Evolutionary conservation across 2,797 vertebrate species (phyloP).

Genomic region (Neosilurus mollespiculum): DNA sequence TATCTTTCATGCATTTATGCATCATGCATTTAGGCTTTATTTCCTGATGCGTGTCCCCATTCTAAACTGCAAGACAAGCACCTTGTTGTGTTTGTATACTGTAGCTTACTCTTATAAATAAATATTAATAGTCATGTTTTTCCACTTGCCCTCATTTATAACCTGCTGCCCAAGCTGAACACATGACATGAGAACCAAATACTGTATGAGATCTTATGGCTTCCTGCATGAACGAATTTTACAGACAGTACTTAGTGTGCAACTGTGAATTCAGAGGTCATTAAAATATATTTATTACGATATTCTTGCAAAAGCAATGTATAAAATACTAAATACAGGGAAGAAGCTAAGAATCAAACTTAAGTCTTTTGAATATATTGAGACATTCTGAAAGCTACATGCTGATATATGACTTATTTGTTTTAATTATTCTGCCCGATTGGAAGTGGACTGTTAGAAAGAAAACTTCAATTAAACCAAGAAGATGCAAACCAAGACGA

Average conservation of each 20-base stretch:
- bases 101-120: background rate
- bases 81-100: background rate
- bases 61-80: background rate
- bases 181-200: background rate
- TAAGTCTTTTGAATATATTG: too few relatives aligned
- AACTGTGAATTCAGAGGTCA: background rate
- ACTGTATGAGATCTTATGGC: too few relatives aligned
- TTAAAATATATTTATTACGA: background rate
- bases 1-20: background rate
- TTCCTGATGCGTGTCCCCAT: conserved; percentile 10
- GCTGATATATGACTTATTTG: too few relatives aligned
- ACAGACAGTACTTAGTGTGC: background rate
- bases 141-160: background rate
- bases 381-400: too few relatives aligned
- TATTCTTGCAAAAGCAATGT: background rate
- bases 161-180: background rate
- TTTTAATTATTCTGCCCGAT: too few relatives aligned
- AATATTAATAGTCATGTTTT: background rate
- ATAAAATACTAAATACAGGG: background rate
- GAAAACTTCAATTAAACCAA: too few relatives aligned
- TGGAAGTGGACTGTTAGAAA: too few relatives aligned
- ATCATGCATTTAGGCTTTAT: background rate
- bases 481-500: too few relatives aligned
- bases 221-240: background rate
- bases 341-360: background rate